Percentiles rank a stretch among this genome's conserved stretches.
These are phyloP conservation scores for Papilio gigon DNA, from an alignment of 2,888 invertebrate genomes.

Conservation along the genomic window DNA sequence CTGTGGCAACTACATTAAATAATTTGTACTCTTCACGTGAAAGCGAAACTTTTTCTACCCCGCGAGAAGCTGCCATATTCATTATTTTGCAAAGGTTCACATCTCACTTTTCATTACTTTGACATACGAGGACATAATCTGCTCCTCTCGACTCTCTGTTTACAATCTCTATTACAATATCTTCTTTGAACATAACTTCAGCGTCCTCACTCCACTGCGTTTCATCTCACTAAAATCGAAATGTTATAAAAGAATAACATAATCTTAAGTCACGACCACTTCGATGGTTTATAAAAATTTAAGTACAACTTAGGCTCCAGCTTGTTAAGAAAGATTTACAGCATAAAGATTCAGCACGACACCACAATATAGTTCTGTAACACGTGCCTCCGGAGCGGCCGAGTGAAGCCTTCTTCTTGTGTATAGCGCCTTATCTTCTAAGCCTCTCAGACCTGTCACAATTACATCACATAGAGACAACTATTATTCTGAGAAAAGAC, in stretches of 20 bases:
- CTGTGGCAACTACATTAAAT: neutral
- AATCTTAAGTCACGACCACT: slow-evolving; percentile 5
- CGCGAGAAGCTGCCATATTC: no score
- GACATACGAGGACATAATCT: no score
- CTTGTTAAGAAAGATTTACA: slow-evolving; percentile 11
- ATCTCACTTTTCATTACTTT: no score
- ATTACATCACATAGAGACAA: slow-evolving; percentile 32
- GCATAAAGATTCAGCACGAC: neutral
- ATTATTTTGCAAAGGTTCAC: no score
- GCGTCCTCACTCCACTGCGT: neutral
- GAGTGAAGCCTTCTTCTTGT: neutral
- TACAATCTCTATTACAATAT: neutral
- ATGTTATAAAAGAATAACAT: slow-evolving; percentile 8
- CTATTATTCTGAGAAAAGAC: neutral
- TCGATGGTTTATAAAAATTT: neutral
- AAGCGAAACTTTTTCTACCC: neutral
- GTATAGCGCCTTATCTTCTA: slow-evolving; percentile 26
- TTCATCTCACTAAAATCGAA: neutral
- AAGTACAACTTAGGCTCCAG: neutral
- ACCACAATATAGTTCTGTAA: neutral
- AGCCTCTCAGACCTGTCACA: slow-evolving; percentile 32
- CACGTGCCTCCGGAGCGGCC: neutral
- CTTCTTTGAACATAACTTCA: neutral
- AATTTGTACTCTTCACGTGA: neutral
- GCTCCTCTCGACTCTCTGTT: no score